phyloP scores from a whole-genome alignment of 2,888 invertebrate genomes.

The Andrena dorsata region DNA sequence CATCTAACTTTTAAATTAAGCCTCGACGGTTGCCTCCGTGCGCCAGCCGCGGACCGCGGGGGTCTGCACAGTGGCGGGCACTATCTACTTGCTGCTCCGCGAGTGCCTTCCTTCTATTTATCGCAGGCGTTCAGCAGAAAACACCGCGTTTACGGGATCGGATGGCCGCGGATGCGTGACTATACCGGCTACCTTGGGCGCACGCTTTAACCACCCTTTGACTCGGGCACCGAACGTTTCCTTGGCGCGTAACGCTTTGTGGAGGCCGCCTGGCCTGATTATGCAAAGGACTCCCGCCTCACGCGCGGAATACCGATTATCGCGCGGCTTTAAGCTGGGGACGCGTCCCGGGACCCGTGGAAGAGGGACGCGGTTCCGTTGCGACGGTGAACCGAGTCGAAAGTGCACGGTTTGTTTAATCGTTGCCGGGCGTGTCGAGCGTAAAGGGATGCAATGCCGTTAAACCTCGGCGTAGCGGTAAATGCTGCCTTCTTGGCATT shows the following conservation, averaged over 20 bases:
- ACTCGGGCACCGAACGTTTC: slow-evolving; percentile 22
- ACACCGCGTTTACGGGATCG: slow-evolving; percentile 43
- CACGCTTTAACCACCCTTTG: slow-evolving; percentile 46
- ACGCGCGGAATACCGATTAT: slow-evolving; percentile 44
- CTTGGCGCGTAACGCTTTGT: slow-evolving; percentile 35
- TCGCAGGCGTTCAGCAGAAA: slow-evolving; percentile 39
- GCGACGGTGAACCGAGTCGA: background rate
- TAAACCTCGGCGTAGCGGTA: too few relatives aligned
- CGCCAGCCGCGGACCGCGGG: slow-evolving; percentile 14
- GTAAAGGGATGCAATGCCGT: background rate
- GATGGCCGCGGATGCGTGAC: slow-evolving; percentile 49
- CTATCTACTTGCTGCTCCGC: slow-evolving; percentile 24
- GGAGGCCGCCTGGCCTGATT: slow-evolving; percentile 26
- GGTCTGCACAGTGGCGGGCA: slow-evolving; percentile 17
- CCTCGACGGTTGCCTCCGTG: slow-evolving; percentile 50
- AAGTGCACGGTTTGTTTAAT: background rate
- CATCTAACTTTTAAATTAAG: slow-evolving; percentile 80
- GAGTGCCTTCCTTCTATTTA: slow-evolving; percentile 49
- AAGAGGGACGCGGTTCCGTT: background rate
- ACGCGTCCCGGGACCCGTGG: background rate
- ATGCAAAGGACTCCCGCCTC: slow-evolving; percentile 40
- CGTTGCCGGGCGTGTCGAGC: too few relatives aligned
- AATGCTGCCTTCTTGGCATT: background rate
- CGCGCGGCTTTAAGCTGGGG: background rate
- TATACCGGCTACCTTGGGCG: slow-evolving; percentile 33